Base-by-base conservation (phyloP, 1,140 invertebrate species). In the Heliconius congener region DNA sequence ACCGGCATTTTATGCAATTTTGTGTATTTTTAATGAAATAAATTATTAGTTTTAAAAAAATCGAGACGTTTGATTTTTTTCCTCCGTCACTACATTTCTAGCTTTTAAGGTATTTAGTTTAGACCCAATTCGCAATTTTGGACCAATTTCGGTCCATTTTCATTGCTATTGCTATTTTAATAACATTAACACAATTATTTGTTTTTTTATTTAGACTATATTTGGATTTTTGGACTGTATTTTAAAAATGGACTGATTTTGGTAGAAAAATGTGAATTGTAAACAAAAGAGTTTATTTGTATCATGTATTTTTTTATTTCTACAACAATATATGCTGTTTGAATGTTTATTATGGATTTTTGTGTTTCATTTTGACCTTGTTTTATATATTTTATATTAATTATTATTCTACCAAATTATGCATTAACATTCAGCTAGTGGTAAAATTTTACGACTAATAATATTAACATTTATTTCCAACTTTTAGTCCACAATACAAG, bases 301-400 rank as follows among this genome's bases (percentile, higher is more conserved):
- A 88, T 82, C 86, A 73, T 88, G 88, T 89, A 89, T 88, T 90
- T 90, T 90, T 89, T 89, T 88, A 86, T 88, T 90, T 89, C 83
- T 85, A 88, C 86, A 90, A 88, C 60, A 66, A 66, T 90, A 90
- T 90, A 90, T 86, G 87, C 89, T 90, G 87, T 90, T 90, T 88
- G 84, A 85, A 89, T 86, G 83, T 88, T 90, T 89, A 89, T 88
- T 89, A 88, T 86, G 83, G 81, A 87, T 46, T 71, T 37, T 77
- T 84, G 55, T 85, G 86, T 89, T 89, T 90, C 82, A 88, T 90
- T 90, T 90, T 81, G 1, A 16, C 37, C 77, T 16, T 66, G 3
- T 34, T 34, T 19, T 30, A 18, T 77, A 46, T 70, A 55, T 55
- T 19, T 23, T 57, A 23, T 55, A 2, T 18, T 55, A 5, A 5